phyloP scores from a whole-genome alignment of 2,113 vertebrate genomes.

The Hippolais icterina region DNA sequence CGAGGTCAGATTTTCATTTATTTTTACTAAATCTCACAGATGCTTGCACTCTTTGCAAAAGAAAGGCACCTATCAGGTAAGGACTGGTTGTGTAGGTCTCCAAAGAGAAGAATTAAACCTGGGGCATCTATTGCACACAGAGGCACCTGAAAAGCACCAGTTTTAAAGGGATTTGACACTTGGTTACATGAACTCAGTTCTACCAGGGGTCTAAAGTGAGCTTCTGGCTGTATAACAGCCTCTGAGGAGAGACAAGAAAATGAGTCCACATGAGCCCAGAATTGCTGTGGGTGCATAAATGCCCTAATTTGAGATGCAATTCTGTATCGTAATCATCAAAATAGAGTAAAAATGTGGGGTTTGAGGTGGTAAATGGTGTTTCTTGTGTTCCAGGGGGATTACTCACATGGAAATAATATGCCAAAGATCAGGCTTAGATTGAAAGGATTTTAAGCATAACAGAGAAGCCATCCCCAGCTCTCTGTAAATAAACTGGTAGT shows the following conservation, averaged over 20 bases:
- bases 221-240: background rate
- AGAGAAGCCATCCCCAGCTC: background rate
- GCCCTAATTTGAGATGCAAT: background rate
- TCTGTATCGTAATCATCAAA: background rate
- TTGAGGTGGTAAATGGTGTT: background rate
- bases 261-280: background rate
- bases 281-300: background rate
- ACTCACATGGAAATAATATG: background rate
- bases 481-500: background rate
- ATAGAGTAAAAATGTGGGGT: background rate
- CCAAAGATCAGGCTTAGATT: background rate
- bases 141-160: background rate
- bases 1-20: background rate
- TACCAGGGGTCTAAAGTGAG: background rate
- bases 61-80: background rate
- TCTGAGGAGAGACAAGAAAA: background rate
- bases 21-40: background rate
- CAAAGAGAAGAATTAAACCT: background rate
- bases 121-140: background rate
- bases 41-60: background rate
- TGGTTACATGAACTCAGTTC: background rate
- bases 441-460: background rate
- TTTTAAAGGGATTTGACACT: background rate
- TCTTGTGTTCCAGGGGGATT: background rate
- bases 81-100: background rate